These are phyloP conservation scores for Stigmatopora nigra DNA, from an alignment of 2,113 vertebrate genomes.

Conservation along the genomic window DNA sequence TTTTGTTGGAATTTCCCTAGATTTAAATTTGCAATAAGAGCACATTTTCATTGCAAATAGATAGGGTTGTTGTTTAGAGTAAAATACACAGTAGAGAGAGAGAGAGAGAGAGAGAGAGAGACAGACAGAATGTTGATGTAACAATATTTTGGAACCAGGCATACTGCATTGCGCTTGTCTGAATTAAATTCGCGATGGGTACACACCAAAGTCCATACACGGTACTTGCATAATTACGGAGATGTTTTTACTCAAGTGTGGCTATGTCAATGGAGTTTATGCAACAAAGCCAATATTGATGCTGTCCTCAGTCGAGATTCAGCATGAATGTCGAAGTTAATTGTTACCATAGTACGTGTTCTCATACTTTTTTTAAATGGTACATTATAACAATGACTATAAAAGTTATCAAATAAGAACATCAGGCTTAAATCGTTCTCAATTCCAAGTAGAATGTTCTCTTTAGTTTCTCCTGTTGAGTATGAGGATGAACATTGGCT, in stretches of 20 bases:
- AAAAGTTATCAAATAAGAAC: neutral
- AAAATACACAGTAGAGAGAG: too few relatives aligned
- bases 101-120: too few relatives aligned
- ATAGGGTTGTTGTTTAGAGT: too few relatives aligned
- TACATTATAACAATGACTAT: neutral
- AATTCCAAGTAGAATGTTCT: conserved; percentile 1
- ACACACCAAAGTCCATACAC: neutral
- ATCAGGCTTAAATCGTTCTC: neutral
- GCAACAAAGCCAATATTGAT: conserved; percentile 1
- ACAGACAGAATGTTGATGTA: too few relatives aligned
- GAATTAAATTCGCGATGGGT: neutral
- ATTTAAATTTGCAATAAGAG: too few relatives aligned
- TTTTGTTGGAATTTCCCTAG: too few relatives aligned
- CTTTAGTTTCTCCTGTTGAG: conserved; percentile 19
- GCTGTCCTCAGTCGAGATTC: neutral
- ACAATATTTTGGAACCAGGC: too few relatives aligned
- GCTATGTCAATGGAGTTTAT: neutral
- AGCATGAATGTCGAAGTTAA: neutral
- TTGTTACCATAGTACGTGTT: neutral
- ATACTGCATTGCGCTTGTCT: neutral
- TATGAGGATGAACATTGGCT: neutral
- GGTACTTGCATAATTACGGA: neutral
- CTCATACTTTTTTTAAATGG: neutral
- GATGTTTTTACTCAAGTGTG: neutral
- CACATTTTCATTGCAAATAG: too few relatives aligned